These are phyloP conservation scores for Cladopsammia gracilis DNA, from an alignment of 64 coral and sea anemone species.

Conservation along the genomic window DNA sequence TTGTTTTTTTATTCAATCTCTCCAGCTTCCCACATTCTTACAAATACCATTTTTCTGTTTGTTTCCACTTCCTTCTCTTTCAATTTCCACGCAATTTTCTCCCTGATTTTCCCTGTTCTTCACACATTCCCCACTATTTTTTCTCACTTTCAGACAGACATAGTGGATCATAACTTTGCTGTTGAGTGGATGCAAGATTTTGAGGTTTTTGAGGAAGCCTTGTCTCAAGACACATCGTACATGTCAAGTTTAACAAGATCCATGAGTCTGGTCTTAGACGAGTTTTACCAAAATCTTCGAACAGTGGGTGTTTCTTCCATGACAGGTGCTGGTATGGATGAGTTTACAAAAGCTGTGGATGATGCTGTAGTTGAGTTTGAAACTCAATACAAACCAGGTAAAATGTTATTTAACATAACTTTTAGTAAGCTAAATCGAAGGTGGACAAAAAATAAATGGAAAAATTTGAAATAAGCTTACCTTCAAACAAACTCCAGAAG, in stretches of 20 bases:
- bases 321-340: constrained; percentile 93
- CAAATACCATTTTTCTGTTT: too few relatives aligned
- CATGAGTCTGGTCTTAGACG: constrained; percentile 95
- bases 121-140: neutral
- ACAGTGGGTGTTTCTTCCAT: constrained; percentile 96
- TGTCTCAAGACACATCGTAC: constrained; percentile 98
- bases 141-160: constrained; percentile 80
- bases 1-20: too few relatives aligned
- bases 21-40: too few relatives aligned
- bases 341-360: constrained; percentile 81
- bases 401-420: neutral
- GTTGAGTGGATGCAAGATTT: constrained; percentile 99
- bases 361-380: constrained; percentile 89
- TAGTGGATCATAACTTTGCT: constrained; percentile 97
- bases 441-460: neutral
- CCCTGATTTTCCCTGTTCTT: too few relatives aligned
- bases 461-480: too few relatives aligned
- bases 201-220: constrained; percentile 91
- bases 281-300: constrained; percentile 95
- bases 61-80: too few relatives aligned
- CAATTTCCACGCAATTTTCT: too few relatives aligned
- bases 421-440: too few relatives aligned
- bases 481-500: too few relatives aligned
- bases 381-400: constrained; percentile 98
- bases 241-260: constrained; percentile 98